These are phyloP conservation scores for Coenonympha glycerion DNA, from an alignment of 2,888 invertebrate genomes.

Conservation along the genomic window DNA sequence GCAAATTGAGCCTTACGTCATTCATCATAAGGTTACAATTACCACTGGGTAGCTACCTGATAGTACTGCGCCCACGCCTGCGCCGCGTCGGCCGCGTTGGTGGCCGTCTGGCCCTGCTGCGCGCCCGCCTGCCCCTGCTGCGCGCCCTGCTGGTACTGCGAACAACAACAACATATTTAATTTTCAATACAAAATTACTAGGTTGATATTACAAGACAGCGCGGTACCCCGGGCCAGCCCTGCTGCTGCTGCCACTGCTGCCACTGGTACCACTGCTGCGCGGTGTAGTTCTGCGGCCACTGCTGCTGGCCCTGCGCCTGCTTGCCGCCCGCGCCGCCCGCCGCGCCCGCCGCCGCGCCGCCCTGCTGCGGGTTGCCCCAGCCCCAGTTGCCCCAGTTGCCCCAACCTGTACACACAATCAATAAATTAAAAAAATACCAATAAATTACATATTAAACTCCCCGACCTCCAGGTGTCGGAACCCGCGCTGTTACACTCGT, in stretches of 20 bases:
- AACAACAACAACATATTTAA: background rate
- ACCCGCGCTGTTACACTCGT: too few species aligned
- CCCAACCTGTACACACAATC: conserved; percentile 40
- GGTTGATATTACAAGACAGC: too few species aligned
- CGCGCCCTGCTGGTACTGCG: conserved; percentile 25
- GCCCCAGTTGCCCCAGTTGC: conserved; percentile 57
- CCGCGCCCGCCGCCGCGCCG: conserved; percentile 13
- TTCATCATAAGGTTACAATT: too few species aligned
- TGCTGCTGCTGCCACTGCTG: conserved; percentile 71
- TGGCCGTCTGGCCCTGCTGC: conserved; percentile 40
- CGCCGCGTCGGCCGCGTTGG: conserved; percentile 42
- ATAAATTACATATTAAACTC: background rate
- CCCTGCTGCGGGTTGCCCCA: conserved; percentile 41
- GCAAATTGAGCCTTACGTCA: too few species aligned
- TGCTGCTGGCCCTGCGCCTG: conserved; percentile 24
- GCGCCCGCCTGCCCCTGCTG: conserved; percentile 38
- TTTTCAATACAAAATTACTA: too few species aligned
- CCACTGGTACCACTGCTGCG: conserved; percentile 72
- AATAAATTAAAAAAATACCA: background rate
- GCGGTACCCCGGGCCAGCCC: conserved; percentile 56
- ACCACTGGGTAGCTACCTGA: conserved; percentile 51
- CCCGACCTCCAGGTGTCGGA: too few species aligned
- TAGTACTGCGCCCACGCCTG: conserved; percentile 70
- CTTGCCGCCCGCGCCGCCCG: conserved; percentile 22
- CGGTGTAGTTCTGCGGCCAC: conserved; percentile 44